Evolutionary conservation across 2,113 vertebrate species (phyloP), one percentile per base, ranked within the genome.

Genomic region (Sander vitreus): DNA sequence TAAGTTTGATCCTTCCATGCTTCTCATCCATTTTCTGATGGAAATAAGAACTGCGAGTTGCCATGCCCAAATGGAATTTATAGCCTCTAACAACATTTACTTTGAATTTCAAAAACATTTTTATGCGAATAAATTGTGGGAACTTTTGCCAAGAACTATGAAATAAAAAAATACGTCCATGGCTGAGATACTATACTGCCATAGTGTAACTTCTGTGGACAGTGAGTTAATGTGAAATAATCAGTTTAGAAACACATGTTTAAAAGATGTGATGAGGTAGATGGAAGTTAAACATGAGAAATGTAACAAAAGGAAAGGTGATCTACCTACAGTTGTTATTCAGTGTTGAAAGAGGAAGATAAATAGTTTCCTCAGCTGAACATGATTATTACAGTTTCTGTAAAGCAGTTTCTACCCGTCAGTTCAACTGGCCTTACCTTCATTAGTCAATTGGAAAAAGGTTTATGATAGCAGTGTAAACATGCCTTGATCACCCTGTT

Each of bases 231-330:
- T 77, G 73, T 84, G 27, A 88, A 19, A 76, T 21, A 50, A 70
- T 74, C 69, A 51, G 71, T 78, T 71, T 59, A 87, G 23, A 77
- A 70, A 85, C 48, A 72, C n/a, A 63, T 53, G 88, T 83, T 80
- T 30, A 13, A 66, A 85, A 83, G 23, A 81, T 47, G 82, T 62
- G 36, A 84, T 92, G 94, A 96, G 94, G 94, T 95, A 96, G 94
- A 90, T 89, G 78, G 47, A 64, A 77, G 85, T 78, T 85, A 60
- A 86, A 88, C 72, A 72, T 81, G 10, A 36, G 43, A 48, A 79
- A 81, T 58, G 68, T 72, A 85, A 92, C 76, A 85, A 91, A 91
- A 71, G 21, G 45, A 66, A 73, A 83, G 73, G 63, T 63, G 47
- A 82, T 58, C 66, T 73, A 81, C 39, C 43, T 84, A 86, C 71